Evolutionary conservation across 2,797 vertebrate species (phyloP).

Genomic region (Hemibagrus guttatus): DNA sequence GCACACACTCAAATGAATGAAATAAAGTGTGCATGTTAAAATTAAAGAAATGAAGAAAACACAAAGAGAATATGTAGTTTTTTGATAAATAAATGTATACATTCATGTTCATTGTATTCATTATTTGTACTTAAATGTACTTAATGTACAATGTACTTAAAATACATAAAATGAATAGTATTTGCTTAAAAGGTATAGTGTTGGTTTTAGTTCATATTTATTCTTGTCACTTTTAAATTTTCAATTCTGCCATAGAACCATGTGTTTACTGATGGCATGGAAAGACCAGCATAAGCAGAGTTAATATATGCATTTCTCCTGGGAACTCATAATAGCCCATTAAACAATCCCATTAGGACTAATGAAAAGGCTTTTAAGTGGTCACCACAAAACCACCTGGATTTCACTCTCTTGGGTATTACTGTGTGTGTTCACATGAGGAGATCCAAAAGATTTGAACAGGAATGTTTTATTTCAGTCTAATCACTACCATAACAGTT

Average conservation of each 20-base stretch:
- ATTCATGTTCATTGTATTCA: neutral
- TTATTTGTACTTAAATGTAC: too few species aligned
- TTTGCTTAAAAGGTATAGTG: neutral
- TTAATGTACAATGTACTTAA: too few species aligned
- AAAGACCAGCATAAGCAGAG: constrained; percentile 54
- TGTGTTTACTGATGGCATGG: constrained; percentile 22
- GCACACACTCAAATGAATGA: too few species aligned
- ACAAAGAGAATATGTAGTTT: neutral
- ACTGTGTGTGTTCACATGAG: neutral
- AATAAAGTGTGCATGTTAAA: too few species aligned
- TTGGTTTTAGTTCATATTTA: neutral
- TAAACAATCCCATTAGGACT: constrained; percentile 79
- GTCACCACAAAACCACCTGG: constrained; percentile 76
- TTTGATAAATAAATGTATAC: neutral
- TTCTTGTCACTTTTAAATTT: neutral
- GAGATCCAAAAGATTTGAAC: neutral
- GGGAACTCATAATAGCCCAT: constrained; percentile 82
- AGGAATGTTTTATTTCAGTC: constrained; percentile 35
- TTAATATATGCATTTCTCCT: constrained; percentile 70
- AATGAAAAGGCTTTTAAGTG: constrained; percentile 85
- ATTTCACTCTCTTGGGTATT: constrained; percentile 63
- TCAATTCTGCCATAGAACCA: neutral
- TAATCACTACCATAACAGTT: neutral
- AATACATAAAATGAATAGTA: neutral
- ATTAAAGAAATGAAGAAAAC: neutral